phyloP scores from a whole-genome alignment of 2,113 vertebrate genomes.

The Vidua macroura region DNA sequence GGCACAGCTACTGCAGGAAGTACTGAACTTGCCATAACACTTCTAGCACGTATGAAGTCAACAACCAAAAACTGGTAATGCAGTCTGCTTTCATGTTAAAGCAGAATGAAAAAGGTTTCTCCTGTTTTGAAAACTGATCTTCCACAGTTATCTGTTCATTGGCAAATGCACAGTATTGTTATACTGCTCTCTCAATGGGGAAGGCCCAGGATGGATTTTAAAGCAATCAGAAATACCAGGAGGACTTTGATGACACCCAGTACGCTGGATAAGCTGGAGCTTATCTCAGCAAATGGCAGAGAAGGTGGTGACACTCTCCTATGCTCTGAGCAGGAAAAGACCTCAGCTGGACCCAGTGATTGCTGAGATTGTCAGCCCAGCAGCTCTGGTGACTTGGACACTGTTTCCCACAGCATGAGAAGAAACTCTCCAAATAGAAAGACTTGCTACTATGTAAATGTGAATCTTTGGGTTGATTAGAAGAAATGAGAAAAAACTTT shows the following conservation, averaged over 20 bases:
- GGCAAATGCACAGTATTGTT: neutral
- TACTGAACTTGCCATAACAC: neutral
- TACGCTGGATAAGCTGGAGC: neutral
- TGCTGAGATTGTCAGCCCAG: neutral
- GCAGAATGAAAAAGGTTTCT: neutral
- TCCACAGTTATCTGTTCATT: neutral
- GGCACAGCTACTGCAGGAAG: neutral
- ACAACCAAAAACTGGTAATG: neutral
- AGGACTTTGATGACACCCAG: neutral
- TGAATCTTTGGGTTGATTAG: neutral
- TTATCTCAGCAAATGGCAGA: neutral
- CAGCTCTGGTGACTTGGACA: neutral
- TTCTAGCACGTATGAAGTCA: accelerated
- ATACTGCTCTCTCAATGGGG: neutral
- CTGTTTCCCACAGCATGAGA: accelerated
- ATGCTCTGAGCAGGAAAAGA: neutral
- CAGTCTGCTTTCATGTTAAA: neutral
- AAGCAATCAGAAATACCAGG: neutral
- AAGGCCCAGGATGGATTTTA: neutral
- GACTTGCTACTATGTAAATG: neutral
- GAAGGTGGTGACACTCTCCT: neutral
- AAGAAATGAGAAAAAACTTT: neutral
- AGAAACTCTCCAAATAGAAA: neutral
- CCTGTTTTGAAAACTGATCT: neutral
- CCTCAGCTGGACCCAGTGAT: neutral